Percentiles rank a stretch among this genome's conserved stretches.
Conservation (phyloP, 2,113 vertebrate species). For the Pao palembangensis region DNA sequence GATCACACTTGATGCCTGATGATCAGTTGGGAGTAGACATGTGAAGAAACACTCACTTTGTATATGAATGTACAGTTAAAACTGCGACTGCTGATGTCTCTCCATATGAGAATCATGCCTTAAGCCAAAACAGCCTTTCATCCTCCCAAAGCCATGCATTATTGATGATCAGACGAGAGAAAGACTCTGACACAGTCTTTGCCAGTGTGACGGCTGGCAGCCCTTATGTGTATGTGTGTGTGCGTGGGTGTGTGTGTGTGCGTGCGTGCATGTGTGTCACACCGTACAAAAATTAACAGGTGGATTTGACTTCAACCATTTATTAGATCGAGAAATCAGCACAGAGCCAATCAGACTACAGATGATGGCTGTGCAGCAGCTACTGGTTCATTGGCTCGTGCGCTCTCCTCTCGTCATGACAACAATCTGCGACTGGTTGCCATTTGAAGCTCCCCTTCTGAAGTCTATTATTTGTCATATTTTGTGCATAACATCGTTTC, state of each 20-base stretch:
- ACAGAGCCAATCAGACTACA: constrained; percentile 55
- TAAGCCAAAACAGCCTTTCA: constrained; percentile 74
- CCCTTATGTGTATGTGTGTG: constrained; percentile 14
- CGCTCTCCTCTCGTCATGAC: constrained; percentile 42
- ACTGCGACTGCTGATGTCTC: constrained; percentile 57
- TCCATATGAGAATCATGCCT: constrained; percentile 66
- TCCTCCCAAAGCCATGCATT: constrained; percentile 69
- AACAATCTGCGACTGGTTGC: constrained; percentile 48
- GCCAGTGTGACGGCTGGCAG: constrained; percentile 48
- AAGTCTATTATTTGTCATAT: constrained; percentile 16
- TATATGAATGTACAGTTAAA: constrained; percentile 55
- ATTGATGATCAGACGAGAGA: constrained; percentile 69
- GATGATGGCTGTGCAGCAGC: constrained; percentile 44
- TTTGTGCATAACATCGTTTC: constrained; percentile 53
- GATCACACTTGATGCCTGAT: constrained; percentile 3
- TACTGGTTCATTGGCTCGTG: constrained; percentile 63
- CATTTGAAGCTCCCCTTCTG: constrained; percentile 7
- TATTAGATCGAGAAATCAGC: constrained; percentile 52
- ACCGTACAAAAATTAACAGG: constrained; percentile 41
- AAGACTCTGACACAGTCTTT: constrained; percentile 60
- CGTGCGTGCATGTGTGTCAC: constrained; percentile 1
- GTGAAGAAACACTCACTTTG: constrained; percentile 32
- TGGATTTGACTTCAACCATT: constrained; percentile 43
- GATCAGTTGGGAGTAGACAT: constrained; percentile 20
- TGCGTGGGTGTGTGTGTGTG: constrained; percentile 1